phyloP scores from a whole-genome alignment of 2,797 vertebrate species.

The Craterocephalus amniculus region DNA sequence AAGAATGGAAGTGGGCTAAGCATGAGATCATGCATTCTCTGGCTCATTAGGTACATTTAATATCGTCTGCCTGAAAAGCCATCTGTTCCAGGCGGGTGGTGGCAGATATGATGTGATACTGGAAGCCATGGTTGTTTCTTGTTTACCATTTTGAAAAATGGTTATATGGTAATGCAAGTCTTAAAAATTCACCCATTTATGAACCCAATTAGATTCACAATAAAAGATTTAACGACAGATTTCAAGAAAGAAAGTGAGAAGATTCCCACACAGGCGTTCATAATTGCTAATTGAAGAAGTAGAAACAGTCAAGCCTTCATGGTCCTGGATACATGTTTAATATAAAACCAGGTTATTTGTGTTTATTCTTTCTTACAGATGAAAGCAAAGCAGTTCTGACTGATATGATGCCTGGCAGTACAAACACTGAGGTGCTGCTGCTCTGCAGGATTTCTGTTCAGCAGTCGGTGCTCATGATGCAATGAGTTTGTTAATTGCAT shows the following conservation, averaged over 20 bases:
- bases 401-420: background rate
- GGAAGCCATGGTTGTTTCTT: conserved; percentile 61
- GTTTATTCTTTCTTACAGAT: background rate
- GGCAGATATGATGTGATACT: conserved; percentile 78
- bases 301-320: background rate
- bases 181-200: conserved; percentile 21
- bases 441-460: background rate
- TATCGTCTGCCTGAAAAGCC: conserved; percentile 76
- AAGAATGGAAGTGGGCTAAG: conserved; percentile 78
- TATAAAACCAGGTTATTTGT: background rate
- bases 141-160: conserved; percentile 62
- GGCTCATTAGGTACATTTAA: conserved; percentile 80
- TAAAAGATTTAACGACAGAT: conserved; percentile 4
- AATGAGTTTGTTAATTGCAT: background rate
- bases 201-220: background rate
- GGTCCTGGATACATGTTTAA: background rate
- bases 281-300: background rate
- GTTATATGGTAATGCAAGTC: conserved; percentile 35
- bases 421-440: background rate
- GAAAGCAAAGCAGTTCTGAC: background rate
- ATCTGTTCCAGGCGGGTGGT: conserved; percentile 72
- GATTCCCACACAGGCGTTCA: background rate
- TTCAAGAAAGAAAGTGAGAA: conserved; percentile 1
- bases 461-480: background rate
- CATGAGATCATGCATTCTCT: conserved; percentile 74